Conservation (phyloP, 2,888 invertebrate genomes). For the Drosophila cracens region DNA sequence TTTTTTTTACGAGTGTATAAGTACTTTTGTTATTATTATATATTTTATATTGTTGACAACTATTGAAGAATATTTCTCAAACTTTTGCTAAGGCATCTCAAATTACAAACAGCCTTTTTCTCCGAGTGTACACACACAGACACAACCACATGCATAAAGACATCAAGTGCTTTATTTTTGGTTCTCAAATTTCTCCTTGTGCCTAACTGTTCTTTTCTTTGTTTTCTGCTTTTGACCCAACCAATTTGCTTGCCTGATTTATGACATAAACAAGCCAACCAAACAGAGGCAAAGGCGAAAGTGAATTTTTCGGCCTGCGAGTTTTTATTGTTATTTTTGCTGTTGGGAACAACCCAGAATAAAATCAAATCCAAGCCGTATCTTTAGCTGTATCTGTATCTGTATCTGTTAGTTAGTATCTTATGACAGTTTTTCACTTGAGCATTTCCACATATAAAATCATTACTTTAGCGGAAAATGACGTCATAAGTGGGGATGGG, state of each 20-base stretch:
- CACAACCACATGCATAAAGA: constrained; percentile 14
- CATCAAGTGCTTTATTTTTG: constrained; percentile 46
- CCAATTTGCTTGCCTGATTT: constrained; percentile 38
- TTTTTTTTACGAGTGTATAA: not conserved
- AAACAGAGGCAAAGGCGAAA: constrained; percentile 28
- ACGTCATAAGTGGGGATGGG: constrained; percentile 54
- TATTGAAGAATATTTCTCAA: too few relatives aligned
- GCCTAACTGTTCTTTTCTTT: constrained; percentile 30
- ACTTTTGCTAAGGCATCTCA: too few relatives aligned
- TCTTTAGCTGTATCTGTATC: not conserved
- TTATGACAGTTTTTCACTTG: constrained; percentile 1
- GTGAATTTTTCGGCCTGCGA: constrained; percentile 14
- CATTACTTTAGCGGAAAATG: constrained; percentile 32
- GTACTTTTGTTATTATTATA: not conserved
- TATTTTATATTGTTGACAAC: too few relatives aligned
- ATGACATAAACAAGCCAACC: constrained; percentile 44
- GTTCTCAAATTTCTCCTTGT: constrained; percentile 24
- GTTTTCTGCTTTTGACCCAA: constrained; percentile 28
- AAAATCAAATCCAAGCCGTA: not conserved
- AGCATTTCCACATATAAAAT: constrained; percentile 8
- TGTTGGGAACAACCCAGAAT: constrained; percentile 10
- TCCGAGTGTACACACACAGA: constrained; percentile 14
- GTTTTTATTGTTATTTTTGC: not conserved
- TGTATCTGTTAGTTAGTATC: not conserved
- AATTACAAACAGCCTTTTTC: not conserved